Base-by-base conservation (phyloP, 2,888 invertebrate species). In the Oscheius sp. region DNA sequence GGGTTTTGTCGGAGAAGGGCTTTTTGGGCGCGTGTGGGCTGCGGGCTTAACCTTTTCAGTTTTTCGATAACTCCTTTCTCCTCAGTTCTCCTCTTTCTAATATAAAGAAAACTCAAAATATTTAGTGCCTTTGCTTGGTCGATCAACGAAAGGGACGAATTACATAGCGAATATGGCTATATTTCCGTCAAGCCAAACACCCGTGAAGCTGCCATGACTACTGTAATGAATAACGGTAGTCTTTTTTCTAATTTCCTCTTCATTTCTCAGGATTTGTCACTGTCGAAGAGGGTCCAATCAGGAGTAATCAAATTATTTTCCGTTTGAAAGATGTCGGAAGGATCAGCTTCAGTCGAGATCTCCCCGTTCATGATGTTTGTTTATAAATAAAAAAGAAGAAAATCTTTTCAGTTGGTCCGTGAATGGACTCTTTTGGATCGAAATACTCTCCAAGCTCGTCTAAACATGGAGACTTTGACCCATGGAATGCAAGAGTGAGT, bases 401-500 rank as follows among this genome's bases (percentile, higher is more conserved):
- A 57, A 1, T 39, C 23, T 27, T 69, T 82, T 72, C 58, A 86
- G 86, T 69, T 86, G 52, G 76, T 82, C 48, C 79, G 86, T 20
- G 84, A 85, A 70, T 86, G 84, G 82, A 82, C 81, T 2, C 78
- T 86, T 15, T 63, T 86, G n/a, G 83, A 82, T 67, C 69, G 76
- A 8, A 65, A 69, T 27, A 81, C 81, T 0, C 76, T 86, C 55
- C 83, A 86, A 65, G 82, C 85, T 5, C 72, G 82, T 23, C 69
- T 86, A 20, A 81, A 82, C 53, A 86, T 86, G 86, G 83, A 82
- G 65, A 86, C 86, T 29, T 66, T 86, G 27, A 86, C 86, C 5
- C 86, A 86, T 55, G 82, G 83, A 33, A 83, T 86, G 84, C 84
- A 83, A 65, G 80, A 80, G n/a, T n/a, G n/a, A n/a, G n/a, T n/a